Base-by-base conservation (phyloP, 2,888 invertebrate genomes). In the Aleiodes leptofemur region DNA sequence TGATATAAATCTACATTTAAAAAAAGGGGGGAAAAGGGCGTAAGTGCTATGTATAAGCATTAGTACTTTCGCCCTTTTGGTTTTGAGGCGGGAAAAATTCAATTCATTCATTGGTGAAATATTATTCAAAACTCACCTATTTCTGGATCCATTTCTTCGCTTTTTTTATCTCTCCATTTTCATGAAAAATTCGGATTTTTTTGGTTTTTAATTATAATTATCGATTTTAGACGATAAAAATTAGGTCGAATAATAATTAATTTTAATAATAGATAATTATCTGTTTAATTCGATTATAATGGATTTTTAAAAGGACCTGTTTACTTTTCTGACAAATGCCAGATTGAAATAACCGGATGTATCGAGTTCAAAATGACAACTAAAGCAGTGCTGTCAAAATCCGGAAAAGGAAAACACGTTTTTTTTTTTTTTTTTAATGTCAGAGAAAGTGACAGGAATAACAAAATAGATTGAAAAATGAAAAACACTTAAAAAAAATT, bases 261-360 rank as follows among this genome's bases (percentile, higher is more conserved):
- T 4, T 34, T 34, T 4, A 34, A 6, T 34, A 34, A 3, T 34
- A 34, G 34, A 34, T 43, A 43, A 11, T 43, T 7, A 43, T 51
- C 23, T 23, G 1, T 1, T 23, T 23, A 9, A 69, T 34, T 29
- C 43, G 56, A 43, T 43, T 43, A 2, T 9, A 34, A 31, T 34
- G 43, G 34, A 34, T 34, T 34, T 34, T 34, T 34, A 4, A 34
- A 34, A 34, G 6, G 34, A 43, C 16, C 16, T 43, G 64, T n/a
- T 55, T 43, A 70, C 43, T 23, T 23, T 16, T 70, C n/a, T 34
- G 59, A 59, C 59, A 59, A 34, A 59, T 38, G n/a, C 59, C 59
- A 59, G n/a, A 59, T 59, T 59, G 59, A 59, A 59, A 59, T 59
- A 34, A 59, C 59, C 59, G 59, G 59, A 59, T 59, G 59, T 43